phyloP scores from a whole-genome alignment of 2,113 vertebrate genomes.

The Ageneiosus marmoratus region DNA sequence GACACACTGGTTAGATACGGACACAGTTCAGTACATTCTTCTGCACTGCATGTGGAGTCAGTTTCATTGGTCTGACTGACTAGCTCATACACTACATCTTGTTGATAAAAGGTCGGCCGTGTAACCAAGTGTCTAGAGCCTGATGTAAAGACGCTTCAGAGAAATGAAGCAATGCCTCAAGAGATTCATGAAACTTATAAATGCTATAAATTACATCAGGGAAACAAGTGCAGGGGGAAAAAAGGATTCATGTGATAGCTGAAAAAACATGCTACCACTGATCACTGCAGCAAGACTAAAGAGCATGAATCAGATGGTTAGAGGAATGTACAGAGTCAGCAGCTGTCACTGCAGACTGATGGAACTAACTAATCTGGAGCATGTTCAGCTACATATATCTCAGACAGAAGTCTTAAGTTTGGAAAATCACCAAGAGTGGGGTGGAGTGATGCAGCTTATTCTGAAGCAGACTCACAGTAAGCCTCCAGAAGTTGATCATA shows the following conservation, averaged over 20 bases:
- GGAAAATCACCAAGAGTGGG: too few species aligned
- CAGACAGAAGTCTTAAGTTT: too few species aligned
- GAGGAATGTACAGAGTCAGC: neutral
- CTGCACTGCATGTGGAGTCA: neutral
- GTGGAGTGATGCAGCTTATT: too few species aligned
- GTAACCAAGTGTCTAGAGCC: constrained; percentile 23
- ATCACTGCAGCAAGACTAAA: constrained; percentile 17
- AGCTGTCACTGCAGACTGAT: neutral
- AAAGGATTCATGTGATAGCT: constrained; percentile 30
- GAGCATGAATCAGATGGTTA: constrained; percentile 9
- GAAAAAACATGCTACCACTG: constrained; percentile 27
- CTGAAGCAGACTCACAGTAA: too few species aligned
- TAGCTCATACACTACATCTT: constrained; percentile 35
- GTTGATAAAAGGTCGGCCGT: constrained; percentile 33
- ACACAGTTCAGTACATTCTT: constrained; percentile 18
- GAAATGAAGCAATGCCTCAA: constrained; percentile 34
- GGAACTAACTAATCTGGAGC: neutral
- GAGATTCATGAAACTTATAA: constrained; percentile 25
- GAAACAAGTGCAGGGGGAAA: constrained; percentile 31
- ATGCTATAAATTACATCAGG: constrained; percentile 32
- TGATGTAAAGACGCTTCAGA: constrained; percentile 46
- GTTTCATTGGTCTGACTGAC: constrained; percentile 25
- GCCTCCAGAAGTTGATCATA: too few species aligned
- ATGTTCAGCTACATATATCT: neutral
- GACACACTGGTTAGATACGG: neutral